Evolutionary conservation across 1,140 invertebrate genomes (phyloP).

Genomic region (Tenebrio molitor): DNA sequence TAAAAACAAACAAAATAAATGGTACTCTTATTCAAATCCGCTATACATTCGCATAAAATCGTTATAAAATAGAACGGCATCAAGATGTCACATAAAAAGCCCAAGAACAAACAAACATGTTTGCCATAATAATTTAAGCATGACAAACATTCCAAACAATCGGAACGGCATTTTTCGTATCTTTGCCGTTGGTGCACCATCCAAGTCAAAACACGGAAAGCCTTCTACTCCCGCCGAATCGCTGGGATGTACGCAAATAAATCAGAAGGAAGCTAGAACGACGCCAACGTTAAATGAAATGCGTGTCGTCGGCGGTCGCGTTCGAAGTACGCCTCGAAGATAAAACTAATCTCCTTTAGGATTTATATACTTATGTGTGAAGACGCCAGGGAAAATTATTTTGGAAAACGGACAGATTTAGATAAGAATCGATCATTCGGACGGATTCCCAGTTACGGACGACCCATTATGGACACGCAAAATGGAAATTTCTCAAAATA

Average conservation of each 20-base stretch:
- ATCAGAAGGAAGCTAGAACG: conserved; percentile 21
- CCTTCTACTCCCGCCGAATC: conserved; percentile 9
- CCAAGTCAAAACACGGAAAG: conserved; percentile 15
- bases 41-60: conserved; percentile 17
- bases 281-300: conserved; percentile 37
- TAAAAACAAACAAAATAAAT: background rate
- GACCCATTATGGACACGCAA: conserved; percentile 15
- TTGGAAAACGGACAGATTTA: conserved; percentile 17
- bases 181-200: conserved; percentile 4
- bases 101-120: conserved; percentile 27
- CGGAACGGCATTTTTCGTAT: conserved; percentile 25
- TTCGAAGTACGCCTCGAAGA: conserved; percentile 35
- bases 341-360: conserved; percentile 37
- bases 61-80: conserved; percentile 31
- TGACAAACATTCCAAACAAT: conserved; percentile 34
- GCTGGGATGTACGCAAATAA: conserved; percentile 27
- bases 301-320: conserved; percentile 34
- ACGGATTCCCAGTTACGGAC: background rate
- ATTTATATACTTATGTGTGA: conserved; percentile 39
- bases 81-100: conserved; percentile 37
- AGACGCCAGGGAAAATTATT: conserved; percentile 28
- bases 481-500: conserved; percentile 7
- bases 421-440: conserved; percentile 12
- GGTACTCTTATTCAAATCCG: conserved; percentile 13
- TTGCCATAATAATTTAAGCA: conserved; percentile 40